phyloP scores from a whole-genome alignment of 2,113 vertebrate genomes.

The Apistogramma diplotaenia region DNA sequence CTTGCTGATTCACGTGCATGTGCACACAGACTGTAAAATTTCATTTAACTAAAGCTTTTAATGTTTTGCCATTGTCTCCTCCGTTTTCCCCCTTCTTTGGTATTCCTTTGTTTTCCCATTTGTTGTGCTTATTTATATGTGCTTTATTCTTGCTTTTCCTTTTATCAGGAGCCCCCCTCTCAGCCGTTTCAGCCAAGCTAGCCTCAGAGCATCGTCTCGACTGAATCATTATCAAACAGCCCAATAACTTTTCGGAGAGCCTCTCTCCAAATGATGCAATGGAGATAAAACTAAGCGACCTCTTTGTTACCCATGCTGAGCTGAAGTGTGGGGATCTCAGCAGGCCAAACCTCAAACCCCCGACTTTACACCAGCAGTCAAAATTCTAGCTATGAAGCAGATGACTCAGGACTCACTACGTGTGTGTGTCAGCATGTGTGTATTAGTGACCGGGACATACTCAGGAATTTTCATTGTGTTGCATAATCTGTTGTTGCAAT shows the following conservation, averaged over 20 bases:
- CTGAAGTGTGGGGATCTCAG: slow-evolving; percentile 27
- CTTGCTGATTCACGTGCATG: slow-evolving; percentile 2
- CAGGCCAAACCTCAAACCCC: slow-evolving; percentile 13
- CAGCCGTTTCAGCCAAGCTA: neutral
- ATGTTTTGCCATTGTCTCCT: slow-evolving; percentile 52
- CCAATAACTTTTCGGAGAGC: slow-evolving; percentile 34
- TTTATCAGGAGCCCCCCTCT: neutral
- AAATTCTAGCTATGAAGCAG: slow-evolving; percentile 27
- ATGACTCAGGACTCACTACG: slow-evolving; percentile 24
- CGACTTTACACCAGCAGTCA: slow-evolving; percentile 30
- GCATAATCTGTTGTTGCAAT: slow-evolving; percentile 25
- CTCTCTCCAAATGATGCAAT: slow-evolving; percentile 54
- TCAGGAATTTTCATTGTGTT: slow-evolving; percentile 19
- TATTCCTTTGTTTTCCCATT: slow-evolving; percentile 57
- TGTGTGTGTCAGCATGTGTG: neutral
- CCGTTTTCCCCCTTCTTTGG: slow-evolving; percentile 29
- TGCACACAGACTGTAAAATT: slow-evolving; percentile 39
- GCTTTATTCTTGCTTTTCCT: slow-evolving; percentile 46
- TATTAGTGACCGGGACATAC: neutral
- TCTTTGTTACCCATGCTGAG: slow-evolving; percentile 42
- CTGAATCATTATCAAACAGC: slow-evolving; percentile 61
- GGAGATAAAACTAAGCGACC: slow-evolving; percentile 53
- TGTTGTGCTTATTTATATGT: slow-evolving; percentile 67
- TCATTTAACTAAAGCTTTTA: slow-evolving; percentile 68
- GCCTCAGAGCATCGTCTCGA: slow-evolving; percentile 27